Base-by-base conservation (phyloP, 2,113 vertebrate species). In the Lepus timidus region DNA sequence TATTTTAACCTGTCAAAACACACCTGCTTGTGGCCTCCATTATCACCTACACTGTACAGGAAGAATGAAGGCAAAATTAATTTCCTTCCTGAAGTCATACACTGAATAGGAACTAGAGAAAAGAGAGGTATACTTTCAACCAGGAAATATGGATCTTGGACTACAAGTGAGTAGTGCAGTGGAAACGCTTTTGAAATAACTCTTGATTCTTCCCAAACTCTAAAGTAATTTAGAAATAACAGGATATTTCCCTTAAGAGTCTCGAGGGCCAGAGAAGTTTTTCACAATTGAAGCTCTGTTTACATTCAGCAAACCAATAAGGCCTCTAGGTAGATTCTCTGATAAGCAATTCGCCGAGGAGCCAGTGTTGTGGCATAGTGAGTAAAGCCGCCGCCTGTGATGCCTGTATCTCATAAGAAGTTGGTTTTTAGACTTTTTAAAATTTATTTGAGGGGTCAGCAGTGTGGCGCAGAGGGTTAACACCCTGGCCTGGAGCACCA, bases 171-270 rank as follows among this genome's bases (percentile, higher is more conserved):
- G 11, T 19, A 86, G 33, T 29, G 25, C 27, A 36, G 51, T 9
- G 25, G 74, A 82, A 83, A 84, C 44, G 65, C 36, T 74, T 83
- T 94, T 75, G 25, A 58, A 85, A 55, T 51, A 78, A 83, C 39
- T 74, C 33, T 39, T 36, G 29, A 84, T 76, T 70, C 25, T 1
- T 79, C 82, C 39, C 29, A 31, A 13, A 87, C 89, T 86, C 51
- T 93, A 58, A 51, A 74, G 49, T 92, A 79, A 74, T 82, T 89
- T 68, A 88, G 68, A 92, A 96, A 85, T 44, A 71, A 76, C 73
- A 80, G 10, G 74, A 36, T 76, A 87, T 84, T 87, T 87, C 84
- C 88, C 17, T 87, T 36, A 88, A 64, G 33, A 82, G 93, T 93
- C 68, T 91, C 29, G 78, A 64, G 16, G 76, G 29, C 70, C 64